Percentiles rank a stretch among this genome's conserved stretches.
These are phyloP conservation scores for Bruchidius siliquastri DNA, from an alignment of 2,888 invertebrate species.

Conservation along the genomic window DNA sequence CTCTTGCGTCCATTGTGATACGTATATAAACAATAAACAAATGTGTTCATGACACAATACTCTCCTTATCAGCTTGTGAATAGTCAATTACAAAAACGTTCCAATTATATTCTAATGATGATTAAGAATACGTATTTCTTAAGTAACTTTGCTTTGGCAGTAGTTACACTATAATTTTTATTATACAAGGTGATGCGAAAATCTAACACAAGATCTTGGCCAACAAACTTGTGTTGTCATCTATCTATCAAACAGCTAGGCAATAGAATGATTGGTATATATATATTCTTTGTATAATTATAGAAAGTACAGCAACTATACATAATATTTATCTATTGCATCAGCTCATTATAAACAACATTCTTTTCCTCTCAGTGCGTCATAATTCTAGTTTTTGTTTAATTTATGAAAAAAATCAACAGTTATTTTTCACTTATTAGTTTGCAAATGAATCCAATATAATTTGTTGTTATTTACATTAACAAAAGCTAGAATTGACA, in stretches of 20 bases:
- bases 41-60: too few relatives aligned
- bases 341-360: neutral
- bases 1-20: too few relatives aligned
- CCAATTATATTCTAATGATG: neutral
- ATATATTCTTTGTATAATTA: too few relatives aligned
- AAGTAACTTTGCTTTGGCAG: neutral
- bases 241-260: too few relatives aligned
- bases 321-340: neutral
- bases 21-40: too few relatives aligned
- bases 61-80: neutral
- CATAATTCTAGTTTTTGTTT: neutral
- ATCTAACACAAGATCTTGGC: too few relatives aligned
- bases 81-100: neutral
- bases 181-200: too few relatives aligned
- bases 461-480: neutral
- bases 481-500: neutral
- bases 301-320: too few relatives aligned
- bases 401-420: neutral
- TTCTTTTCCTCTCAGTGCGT: neutral
- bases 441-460: neutral
- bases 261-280: too few relatives aligned
- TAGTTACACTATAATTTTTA: too few relatives aligned
- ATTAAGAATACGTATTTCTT: neutral
- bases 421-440: neutral
- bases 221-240: too few relatives aligned